Conservation (phyloP, 2,113 vertebrate genomes). For the Plectropomus leopardus region DNA sequence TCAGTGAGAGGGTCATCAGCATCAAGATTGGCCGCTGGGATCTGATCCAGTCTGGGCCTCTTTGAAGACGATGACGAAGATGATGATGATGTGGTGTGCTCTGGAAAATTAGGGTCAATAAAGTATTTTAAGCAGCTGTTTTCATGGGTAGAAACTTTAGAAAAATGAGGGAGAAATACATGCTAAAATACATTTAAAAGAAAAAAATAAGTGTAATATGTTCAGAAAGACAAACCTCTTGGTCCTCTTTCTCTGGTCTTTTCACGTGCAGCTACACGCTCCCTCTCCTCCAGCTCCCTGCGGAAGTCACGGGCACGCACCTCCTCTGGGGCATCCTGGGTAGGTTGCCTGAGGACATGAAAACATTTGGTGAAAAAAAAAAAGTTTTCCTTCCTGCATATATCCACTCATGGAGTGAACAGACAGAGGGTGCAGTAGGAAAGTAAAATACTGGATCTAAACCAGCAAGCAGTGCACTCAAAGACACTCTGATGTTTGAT, state of each 20-base stretch:
- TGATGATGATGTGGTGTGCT: slow-evolving; percentile 92
- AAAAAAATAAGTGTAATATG: background rate
- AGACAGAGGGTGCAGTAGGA: background rate
- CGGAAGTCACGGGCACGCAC: slow-evolving; percentile 96
- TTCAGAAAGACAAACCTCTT: slow-evolving; percentile 85
- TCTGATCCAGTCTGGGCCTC: slow-evolving; percentile 96
- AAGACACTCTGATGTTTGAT: background rate
- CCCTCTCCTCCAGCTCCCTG: slow-evolving; percentile 96
- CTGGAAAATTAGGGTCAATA: slow-evolving; percentile 73
- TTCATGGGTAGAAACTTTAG: background rate
- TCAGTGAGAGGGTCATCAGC: slow-evolving; percentile 98
- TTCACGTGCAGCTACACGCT: slow-evolving; percentile 90
- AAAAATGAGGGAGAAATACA: background rate
- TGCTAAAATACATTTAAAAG: background rate
- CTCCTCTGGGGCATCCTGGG: slow-evolving; percentile 97
- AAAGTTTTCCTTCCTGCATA: background rate
- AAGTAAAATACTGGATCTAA: background rate
- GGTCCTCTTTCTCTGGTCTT: slow-evolving; percentile 94
- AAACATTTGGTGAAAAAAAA: background rate
- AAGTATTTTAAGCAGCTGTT: background rate
- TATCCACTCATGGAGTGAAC: background rate
- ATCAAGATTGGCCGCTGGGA: slow-evolving; percentile 97
- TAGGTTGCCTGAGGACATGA: slow-evolving; percentile 87
- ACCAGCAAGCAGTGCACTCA: background rate
- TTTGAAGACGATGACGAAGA: slow-evolving; percentile 92